phyloP scores from a whole-genome alignment of 2,113 vertebrate genomes.

The Hipposideros armiger region DNA sequence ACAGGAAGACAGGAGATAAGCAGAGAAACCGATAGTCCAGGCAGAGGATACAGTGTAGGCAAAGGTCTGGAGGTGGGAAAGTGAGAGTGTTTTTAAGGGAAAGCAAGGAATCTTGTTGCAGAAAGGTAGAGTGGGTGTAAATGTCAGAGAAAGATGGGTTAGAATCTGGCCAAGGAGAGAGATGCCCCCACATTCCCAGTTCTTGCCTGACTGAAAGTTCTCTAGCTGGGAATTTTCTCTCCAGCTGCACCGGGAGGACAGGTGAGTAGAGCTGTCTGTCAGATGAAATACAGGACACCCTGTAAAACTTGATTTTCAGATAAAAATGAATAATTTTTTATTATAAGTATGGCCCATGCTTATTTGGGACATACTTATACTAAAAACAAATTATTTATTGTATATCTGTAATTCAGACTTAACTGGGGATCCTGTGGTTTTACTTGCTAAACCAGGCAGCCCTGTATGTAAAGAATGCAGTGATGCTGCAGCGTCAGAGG shows the following conservation, averaged over 20 bases:
- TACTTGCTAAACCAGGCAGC: neutral
- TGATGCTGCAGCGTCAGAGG: slow-evolving; percentile 51
- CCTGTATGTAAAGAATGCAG: neutral
- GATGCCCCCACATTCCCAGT: no score
- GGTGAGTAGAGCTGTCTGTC: neutral
- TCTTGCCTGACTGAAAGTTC: neutral
- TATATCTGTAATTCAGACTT: neutral
- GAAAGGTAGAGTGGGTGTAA: neutral
- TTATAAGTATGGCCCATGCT: neutral
- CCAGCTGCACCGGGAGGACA: neutral
- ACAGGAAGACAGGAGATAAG: neutral
- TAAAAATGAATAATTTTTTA: neutral
- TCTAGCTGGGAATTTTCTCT: neutral
- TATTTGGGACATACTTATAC: neutral
- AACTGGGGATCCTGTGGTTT: neutral
- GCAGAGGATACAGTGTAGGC: neutral
- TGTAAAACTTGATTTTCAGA: slow-evolving; percentile 3
- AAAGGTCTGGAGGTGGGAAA: neutral
- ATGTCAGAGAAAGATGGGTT: neutral
- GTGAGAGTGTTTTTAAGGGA: neutral
- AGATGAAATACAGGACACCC: neutral
- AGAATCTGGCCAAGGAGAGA: neutral
- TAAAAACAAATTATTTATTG: neutral
- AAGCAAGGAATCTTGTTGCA: neutral
- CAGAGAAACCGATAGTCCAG: neutral